These are phyloP conservation scores for Sebastes elongatus DNA, from an alignment of 2,797 vertebrate species.

Conservation along the genomic window DNA sequence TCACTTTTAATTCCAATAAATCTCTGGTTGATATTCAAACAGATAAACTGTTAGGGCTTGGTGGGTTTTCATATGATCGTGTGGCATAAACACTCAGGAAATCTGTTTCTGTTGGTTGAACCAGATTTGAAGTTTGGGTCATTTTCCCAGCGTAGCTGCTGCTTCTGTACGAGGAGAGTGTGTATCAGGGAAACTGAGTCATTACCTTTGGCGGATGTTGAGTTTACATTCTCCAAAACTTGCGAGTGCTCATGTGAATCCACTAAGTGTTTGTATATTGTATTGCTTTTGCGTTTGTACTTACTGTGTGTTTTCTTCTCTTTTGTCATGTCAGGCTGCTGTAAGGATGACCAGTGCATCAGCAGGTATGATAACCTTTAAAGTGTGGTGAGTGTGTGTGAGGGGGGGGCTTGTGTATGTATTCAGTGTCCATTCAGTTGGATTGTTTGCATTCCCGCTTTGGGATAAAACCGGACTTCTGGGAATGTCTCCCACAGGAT, in stretches of 20 bases:
- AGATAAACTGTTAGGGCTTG: slow-evolving; percentile 5
- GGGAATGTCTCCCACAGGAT: slow-evolving; percentile 71
- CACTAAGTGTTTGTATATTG: slow-evolving; percentile 24
- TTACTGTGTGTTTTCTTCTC: slow-evolving; percentile 38
- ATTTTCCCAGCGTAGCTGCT: slow-evolving; percentile 34
- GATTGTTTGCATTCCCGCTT: slow-evolving; percentile 68
- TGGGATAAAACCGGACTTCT: slow-evolving; percentile 75
- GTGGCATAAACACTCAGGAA: slow-evolving; percentile 17
- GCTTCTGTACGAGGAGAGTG: background rate
- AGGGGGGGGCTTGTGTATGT: background rate
- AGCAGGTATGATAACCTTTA: slow-evolving; percentile 70
- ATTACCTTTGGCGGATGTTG: slow-evolving; percentile 13
- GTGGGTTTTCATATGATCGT: background rate
- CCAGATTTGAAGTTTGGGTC: slow-evolving; percentile 27
- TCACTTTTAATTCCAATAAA: slow-evolving; percentile 8
- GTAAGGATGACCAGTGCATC: slow-evolving; percentile 66
- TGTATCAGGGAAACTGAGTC: slow-evolving; percentile 17
- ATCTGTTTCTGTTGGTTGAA: slow-evolving; percentile 28
- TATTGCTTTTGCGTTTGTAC: slow-evolving; percentile 7
- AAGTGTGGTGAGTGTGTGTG: background rate
- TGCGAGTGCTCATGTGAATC: background rate
- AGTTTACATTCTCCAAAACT: slow-evolving; percentile 38
- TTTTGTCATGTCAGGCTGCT: slow-evolving; percentile 60
- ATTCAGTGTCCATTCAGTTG: slow-evolving; percentile 35
- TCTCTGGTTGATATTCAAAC: slow-evolving; percentile 12